phyloP scores from a whole-genome alignment of 2,888 invertebrate species.

The Drosophila tripunctata region DNA sequence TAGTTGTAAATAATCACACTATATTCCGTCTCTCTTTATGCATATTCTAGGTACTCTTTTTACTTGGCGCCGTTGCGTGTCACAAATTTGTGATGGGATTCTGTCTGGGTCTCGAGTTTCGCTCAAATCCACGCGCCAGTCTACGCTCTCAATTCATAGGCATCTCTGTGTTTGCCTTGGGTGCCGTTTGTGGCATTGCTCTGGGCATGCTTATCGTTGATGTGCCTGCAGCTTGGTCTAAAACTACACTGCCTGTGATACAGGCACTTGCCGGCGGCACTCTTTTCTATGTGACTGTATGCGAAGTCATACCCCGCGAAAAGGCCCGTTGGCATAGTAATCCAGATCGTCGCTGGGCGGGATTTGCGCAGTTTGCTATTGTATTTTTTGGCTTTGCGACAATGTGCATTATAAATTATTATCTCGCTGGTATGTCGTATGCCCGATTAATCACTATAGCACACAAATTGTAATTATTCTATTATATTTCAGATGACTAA shows the following conservation, averaged over 20 bases:
- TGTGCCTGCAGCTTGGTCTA: slow-evolving; percentile 84
- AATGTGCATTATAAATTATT: slow-evolving; percentile 88
- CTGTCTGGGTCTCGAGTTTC: slow-evolving; percentile 91
- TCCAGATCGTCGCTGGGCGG: slow-evolving; percentile 85
- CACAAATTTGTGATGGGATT: slow-evolving; percentile 93
- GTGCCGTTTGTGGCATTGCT: slow-evolving; percentile 89
- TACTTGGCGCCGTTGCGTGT: slow-evolving; percentile 89
- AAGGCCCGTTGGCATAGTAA: slow-evolving; percentile 89
- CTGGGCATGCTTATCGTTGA: slow-evolving; percentile 87
- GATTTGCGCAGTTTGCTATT: slow-evolving; percentile 87
- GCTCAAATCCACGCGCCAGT: slow-evolving; percentile 84
- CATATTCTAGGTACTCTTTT: slow-evolving; percentile 89
- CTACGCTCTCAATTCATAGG: slow-evolving; percentile 85
- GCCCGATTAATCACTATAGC: neutral
- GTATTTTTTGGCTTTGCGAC: slow-evolving; percentile 87
- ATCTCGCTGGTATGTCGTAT: slow-evolving; percentile 84
- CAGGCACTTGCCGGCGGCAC: slow-evolving; percentile 91
- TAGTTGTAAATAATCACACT: slow-evolving; percentile 1
- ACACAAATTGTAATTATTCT: neutral
- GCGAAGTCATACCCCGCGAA: slow-evolving; percentile 91
- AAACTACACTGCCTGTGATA: slow-evolving; percentile 86
- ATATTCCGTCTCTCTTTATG: slow-evolving; percentile 80
- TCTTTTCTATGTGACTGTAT: slow-evolving; percentile 90
- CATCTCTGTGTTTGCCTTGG: slow-evolving; percentile 88
- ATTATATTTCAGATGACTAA: slow-evolving; percentile 48